Evolutionary conservation across 2,888 invertebrate species (phyloP).

Genomic region (Thera britannica): DNA sequence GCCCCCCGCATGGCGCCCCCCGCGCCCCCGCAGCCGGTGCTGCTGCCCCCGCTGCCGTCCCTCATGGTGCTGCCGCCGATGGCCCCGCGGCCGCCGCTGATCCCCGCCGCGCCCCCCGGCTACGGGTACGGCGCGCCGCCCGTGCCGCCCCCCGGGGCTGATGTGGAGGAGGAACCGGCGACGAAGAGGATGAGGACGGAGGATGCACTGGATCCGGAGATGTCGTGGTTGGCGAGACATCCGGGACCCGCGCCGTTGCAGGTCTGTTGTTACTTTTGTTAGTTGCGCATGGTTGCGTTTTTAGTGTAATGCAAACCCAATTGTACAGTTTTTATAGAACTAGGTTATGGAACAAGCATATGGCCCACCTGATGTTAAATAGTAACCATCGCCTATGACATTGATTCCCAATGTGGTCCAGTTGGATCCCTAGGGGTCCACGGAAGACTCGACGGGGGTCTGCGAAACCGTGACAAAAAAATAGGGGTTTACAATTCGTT

Average conservation of each 20-base stretch:
- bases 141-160: slow-evolving; percentile 43
- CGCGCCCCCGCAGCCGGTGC: slow-evolving; percentile 61
- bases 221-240: slow-evolving; percentile 70
- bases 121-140: slow-evolving; percentile 50
- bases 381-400: no score
- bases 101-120: slow-evolving; percentile 61
- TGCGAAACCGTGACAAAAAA: no score
- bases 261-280: slow-evolving; percentile 69
- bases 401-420: no score
- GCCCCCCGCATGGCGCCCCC: slow-evolving; percentile 46
- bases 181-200: slow-evolving; percentile 96
- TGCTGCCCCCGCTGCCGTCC: slow-evolving; percentile 75
- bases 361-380: no score
- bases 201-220: slow-evolving; percentile 96
- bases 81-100: slow-evolving; percentile 70
- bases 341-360: no score
- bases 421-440: no score
- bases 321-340: no score
- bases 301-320: no score
- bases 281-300: no score
- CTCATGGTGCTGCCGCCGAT: slow-evolving; percentile 82
- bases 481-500: no score
- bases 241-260: slow-evolving; percentile 62
- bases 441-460: no score
- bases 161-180: slow-evolving; percentile 92